A percentile compares a stretch with the other conserved stretches of the same genome.
These are phyloP conservation scores for Danio jaintianensis DNA, from an alignment of 2,797 vertebrate species.

Conservation along the genomic window DNA sequence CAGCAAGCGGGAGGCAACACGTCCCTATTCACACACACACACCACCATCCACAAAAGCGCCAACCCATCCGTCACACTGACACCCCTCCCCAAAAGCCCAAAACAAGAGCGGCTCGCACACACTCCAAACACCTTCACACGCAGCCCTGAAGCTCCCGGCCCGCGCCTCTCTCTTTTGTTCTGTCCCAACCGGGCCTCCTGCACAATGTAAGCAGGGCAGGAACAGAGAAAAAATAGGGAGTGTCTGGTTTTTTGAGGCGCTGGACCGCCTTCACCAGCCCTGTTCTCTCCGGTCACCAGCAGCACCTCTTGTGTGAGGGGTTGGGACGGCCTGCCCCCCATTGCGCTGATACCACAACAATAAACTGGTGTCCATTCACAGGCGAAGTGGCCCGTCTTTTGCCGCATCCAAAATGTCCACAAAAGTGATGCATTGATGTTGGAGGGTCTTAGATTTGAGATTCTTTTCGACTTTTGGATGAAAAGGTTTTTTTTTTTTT, in stretches of 20 bases:
- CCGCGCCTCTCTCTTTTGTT: conserved; percentile 58
- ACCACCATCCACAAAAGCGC: conserved; percentile 63
- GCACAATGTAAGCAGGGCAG: conserved; percentile 56
- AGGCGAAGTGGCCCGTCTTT: conserved; percentile 55
- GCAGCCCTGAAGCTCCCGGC: conserved; percentile 51
- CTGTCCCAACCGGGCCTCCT: conserved; percentile 52
- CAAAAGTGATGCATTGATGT: conserved; percentile 63
- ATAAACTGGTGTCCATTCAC: conserved; percentile 65
- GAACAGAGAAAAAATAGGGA: conserved; percentile 61
- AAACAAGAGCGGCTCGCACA: conserved; percentile 59
- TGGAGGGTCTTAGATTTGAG: conserved; percentile 59
- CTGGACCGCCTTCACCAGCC: conserved; percentile 59
- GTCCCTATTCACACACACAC: conserved; percentile 59
- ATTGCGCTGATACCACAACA: conserved; percentile 60
- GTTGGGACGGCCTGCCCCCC: conserved; percentile 62
- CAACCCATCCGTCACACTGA: conserved; percentile 65
- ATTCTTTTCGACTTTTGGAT: conserved; percentile 54
- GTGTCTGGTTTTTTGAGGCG: conserved; percentile 57
- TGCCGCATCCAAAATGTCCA: conserved; percentile 53
- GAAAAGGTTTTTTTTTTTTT: conserved; percentile 51
- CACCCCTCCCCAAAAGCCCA: conserved; percentile 39
- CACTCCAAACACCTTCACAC: conserved; percentile 59
- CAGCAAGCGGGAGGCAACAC: conserved; percentile 58
- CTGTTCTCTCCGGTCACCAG: conserved; percentile 65
- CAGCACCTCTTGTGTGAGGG: conserved; percentile 66